Evolutionary conservation across 2,113 vertebrate genomes (phyloP), one percentile per base, ranked within the genome.

Genomic region (Microtus pennsylvanicus): DNA sequence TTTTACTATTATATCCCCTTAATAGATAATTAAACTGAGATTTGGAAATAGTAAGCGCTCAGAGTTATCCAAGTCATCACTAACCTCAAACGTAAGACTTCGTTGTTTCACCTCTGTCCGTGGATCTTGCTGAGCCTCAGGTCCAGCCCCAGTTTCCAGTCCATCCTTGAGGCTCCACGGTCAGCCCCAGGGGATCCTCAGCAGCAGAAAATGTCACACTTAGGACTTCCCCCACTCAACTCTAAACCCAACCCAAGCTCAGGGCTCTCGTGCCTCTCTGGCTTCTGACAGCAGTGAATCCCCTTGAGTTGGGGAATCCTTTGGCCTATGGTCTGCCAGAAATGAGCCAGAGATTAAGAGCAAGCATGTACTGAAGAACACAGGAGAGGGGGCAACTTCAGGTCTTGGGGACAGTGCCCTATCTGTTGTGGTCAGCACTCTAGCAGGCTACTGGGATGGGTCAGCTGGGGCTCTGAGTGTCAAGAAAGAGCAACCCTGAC

Each of bases 1-100:
- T 67, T 81, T 70, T 45, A 75, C 28, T 81, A 45, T 61, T 58
- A n/a, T 28, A n/a, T 30, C 67, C 50, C 55, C 55, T 89, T 90
- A 58, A 33, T 42, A 82, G 55, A 67, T 72, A 90, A 88, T 69
- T 86, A 89, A 82, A 69, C 26, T 16, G 42, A 96, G 67, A 55
- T 69, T 77, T 83, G 55, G 82, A 94, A 83, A 55, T 52, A 67
- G 30, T 70, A n/a, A 50, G 33, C 30, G 33, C 28, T 67, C 61
- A 78, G 61, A 24, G 28, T 17, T 16, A 78, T 38, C 47, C 61
- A 58, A 69, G 61, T 67, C 80, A 77, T 17, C 47, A 28, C 45
- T 47, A 77, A 61, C n/a, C 22, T 83, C 30, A 50, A 90, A 17
- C 3, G 0, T 33, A 35, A 69, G 70, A n/a, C 33, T 74, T 35